Evolutionary conservation across 2,888 invertebrate species (phyloP), one percentile per base, ranked within the genome.

Genomic region (Caenorhabditis sinica): DNA sequence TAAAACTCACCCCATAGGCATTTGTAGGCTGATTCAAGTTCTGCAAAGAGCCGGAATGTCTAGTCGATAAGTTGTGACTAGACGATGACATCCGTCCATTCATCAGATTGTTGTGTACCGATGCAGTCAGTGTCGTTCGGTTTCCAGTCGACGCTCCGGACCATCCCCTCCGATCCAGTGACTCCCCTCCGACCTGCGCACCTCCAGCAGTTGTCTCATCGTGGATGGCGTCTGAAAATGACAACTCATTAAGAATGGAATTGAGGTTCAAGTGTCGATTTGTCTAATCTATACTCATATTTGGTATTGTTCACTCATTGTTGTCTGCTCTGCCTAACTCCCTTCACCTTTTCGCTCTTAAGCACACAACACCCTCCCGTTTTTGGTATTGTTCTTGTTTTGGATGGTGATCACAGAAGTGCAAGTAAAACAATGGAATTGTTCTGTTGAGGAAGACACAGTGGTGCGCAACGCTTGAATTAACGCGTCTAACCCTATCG

Each of bases 1-100:
- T n/a, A 36, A 49, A 20, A 82, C 81, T 69, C 40, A 86, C 83
- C 51, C 83, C 83, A 69, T 83, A 83, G 1, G 74, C 81, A 66
- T 83, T 83, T 20, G 84, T 72, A 5, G 76, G 63, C 11, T 76
- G 53, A 43, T 83, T 85, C 51, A 88, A 83, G 58, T 88, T 88
- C 43, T 88, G 86, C 56, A 85, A 82, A 15, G 87, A 88, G 28
- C 85, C 85, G 43, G 82, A 82, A 25, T 73, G 68, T 79, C 85
- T 72, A 73, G 79, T 75, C 20, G 82, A 82, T 71, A 85, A 72
- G 58, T 82, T 85, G 63, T 85, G 85, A 72, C 79, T 82, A 40
- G 85, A 85, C 53, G 85, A 85, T 73, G 85, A 85, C 85, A 85
- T 85, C 63, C 85, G 56, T 6, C 85, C 85, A 60, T 85, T 80